Conservation (phyloP, 2,113 vertebrate species). For the Forbesichthys agassizii region DNA sequence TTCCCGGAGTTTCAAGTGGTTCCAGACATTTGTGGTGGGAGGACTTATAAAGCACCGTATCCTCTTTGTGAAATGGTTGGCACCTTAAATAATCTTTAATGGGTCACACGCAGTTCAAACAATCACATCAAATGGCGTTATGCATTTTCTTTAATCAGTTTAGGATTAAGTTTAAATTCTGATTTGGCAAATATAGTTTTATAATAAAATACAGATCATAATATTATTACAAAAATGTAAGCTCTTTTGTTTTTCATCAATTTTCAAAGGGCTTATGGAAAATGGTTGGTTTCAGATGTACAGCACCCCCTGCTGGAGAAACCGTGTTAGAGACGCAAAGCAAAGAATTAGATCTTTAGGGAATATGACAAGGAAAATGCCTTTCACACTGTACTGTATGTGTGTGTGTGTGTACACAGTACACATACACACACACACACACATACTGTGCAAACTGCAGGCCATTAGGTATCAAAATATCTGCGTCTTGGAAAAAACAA, state of each 20-base stretch:
- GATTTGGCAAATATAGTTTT: no score
- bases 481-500: neutral
- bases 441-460: neutral
- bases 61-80: no score
- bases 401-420: conserved; percentile 6
- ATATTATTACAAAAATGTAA: neutral
- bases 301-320: conserved; percentile 72
- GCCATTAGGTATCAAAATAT: no score
- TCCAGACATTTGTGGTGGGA: conserved; percentile 18
- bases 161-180: no score
- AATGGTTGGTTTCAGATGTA: conserved; percentile 39
- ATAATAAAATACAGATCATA: neutral
- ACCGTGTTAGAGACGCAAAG: conserved; percentile 7
- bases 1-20: conserved; percentile 22
- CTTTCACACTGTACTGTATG: conserved; percentile 2
- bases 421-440: conserved; percentile 4
- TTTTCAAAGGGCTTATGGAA: neutral
- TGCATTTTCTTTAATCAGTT: no score
- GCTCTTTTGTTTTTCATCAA: conserved; percentile 12
- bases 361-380: conserved; percentile 4
- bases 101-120: neutral
- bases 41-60: neutral
- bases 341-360: conserved; percentile 17
- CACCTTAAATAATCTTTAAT: no score
- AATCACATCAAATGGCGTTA: neutral